phyloP scores from a whole-genome alignment of 2,113 vertebrate species.

The Cheirogaleus medius region DNA sequence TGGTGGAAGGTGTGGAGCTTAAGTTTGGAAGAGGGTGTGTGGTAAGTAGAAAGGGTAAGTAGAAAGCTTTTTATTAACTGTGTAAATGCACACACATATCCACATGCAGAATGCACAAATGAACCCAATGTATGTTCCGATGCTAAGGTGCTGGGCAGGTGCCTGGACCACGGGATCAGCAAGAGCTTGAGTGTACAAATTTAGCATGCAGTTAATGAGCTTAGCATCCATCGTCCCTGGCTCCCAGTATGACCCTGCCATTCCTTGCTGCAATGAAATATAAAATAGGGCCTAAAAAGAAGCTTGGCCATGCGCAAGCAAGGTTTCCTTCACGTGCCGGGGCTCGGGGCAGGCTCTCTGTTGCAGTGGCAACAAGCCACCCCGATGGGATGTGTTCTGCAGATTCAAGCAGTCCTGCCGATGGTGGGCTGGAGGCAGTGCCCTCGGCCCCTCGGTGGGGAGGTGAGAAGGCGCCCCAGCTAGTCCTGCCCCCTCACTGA shows the following conservation, averaged over 20 bases:
- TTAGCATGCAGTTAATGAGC: background rate
- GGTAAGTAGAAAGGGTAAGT: background rate
- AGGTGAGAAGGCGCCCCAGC: background rate
- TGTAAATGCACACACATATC: background rate
- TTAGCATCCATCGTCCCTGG: slow-evolving; percentile 4
- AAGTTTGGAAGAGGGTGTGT: background rate
- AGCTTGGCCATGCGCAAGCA: background rate
- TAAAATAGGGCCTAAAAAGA: background rate
- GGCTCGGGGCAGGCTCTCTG: background rate
- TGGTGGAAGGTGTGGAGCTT: background rate
- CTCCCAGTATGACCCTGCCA: background rate
- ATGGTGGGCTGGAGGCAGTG: background rate
- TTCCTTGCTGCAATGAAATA: slow-evolving; percentile 30
- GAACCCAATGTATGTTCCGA: background rate
- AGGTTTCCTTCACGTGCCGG: background rate
- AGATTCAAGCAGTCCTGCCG: background rate
- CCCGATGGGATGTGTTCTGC: background rate
- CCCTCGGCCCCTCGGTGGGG: background rate
- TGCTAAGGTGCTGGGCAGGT: background rate
- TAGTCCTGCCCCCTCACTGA: background rate
- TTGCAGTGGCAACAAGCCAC: background rate
- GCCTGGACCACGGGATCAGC: background rate
- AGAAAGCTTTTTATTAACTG: background rate
- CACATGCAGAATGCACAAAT: background rate
- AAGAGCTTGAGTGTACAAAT: background rate